Conservation (phyloP, 2,797 vertebrate genomes). For the Lacerta bilineata region DNA sequence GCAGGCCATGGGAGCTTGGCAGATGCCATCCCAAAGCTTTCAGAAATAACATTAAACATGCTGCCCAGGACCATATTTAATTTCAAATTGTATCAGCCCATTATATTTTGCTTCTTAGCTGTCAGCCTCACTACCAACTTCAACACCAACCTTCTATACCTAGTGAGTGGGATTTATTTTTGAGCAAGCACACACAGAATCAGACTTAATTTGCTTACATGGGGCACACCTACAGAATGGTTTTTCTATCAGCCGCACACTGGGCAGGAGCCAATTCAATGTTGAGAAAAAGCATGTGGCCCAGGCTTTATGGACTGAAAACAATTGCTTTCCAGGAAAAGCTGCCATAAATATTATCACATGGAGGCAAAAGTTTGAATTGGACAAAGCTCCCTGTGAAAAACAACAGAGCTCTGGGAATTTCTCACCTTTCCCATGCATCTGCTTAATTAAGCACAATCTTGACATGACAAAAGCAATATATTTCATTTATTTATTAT, state of each 20-base stretch:
- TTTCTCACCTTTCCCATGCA: constrained; percentile 20
- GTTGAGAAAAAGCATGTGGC: not conserved
- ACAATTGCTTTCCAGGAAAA: constrained; percentile 49
- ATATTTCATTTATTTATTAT: constrained; percentile 5
- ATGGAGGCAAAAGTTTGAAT: constrained; percentile 37
- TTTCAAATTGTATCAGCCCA: constrained; percentile 53
- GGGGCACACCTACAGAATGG: not conserved
- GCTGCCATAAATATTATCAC: not conserved
- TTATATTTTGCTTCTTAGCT: constrained; percentile 65
- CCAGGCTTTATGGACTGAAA: not conserved
- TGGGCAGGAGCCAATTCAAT: not conserved
- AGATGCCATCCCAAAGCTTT: constrained; percentile 20
- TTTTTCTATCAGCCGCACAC: not conserved
- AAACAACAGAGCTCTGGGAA: constrained; percentile 24
- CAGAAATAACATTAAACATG: constrained; percentile 54
- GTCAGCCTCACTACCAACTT: constrained; percentile 27
- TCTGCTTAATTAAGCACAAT: not conserved
- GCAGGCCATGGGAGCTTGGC: not conserved
- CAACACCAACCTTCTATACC: not conserved
- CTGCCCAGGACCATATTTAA: constrained; percentile 51
- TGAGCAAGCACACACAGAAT: not conserved
- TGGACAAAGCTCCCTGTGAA: not conserved
- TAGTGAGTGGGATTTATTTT: not conserved
- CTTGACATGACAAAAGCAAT: not conserved
- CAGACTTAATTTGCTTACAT: not conserved